Evolutionary conservation across 2,113 vertebrate genomes (phyloP).

Genomic region (Leptobrachium leishanense): DNA sequence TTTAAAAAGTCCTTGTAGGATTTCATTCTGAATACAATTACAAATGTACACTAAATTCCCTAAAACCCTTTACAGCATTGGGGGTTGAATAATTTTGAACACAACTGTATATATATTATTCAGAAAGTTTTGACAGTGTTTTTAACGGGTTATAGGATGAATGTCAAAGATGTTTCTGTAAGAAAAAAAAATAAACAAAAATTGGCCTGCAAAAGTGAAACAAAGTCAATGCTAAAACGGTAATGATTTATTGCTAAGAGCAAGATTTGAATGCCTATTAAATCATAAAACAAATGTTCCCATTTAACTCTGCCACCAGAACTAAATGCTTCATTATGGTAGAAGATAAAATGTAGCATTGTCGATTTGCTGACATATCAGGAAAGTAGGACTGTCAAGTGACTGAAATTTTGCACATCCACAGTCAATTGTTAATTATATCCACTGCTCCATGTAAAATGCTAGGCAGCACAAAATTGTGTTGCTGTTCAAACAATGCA

Average conservation of each 20-base stretch:
- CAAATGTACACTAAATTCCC: too few relatives aligned
- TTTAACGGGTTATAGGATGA: too few relatives aligned
- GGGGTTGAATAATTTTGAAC: too few relatives aligned
- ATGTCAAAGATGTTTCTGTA: too few relatives aligned
- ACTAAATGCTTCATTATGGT: conserved; percentile 1
- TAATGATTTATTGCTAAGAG: neutral
- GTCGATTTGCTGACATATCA: neutral
- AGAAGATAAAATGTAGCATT: neutral
- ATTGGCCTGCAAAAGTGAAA: too few relatives aligned
- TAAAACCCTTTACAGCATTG: too few relatives aligned
- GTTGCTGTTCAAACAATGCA: neutral
- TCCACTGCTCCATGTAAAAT: neutral
- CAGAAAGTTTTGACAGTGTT: too few relatives aligned
- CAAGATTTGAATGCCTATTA: neutral
- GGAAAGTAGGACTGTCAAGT: neutral
- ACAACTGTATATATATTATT: too few relatives aligned
- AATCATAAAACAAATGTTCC: neutral
- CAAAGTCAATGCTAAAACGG: too few relatives aligned
- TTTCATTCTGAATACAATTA: too few relatives aligned
- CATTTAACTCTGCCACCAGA: neutral
- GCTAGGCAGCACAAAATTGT: neutral
- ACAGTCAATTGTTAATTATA: neutral
- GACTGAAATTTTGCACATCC: neutral
- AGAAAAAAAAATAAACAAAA: too few relatives aligned
- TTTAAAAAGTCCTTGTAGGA: too few relatives aligned